Conservation (phyloP, 2,113 vertebrate genomes). For the Halichoerus grypus region DNA sequence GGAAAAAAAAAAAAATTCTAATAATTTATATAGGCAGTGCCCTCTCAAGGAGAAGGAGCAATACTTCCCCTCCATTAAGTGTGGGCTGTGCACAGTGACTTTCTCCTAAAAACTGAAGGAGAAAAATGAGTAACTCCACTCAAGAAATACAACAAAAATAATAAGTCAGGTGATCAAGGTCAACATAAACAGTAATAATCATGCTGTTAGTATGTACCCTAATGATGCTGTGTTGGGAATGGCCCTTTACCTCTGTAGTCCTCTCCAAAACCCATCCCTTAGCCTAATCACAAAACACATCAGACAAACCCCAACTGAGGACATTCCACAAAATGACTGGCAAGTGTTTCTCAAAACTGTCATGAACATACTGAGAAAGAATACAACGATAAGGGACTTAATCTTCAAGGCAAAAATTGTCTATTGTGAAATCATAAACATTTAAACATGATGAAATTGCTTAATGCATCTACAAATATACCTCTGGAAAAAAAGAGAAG, state of each 20-base stretch:
- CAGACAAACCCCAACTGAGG: not conserved
- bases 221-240: not conserved
- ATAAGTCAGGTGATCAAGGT: not conserved
- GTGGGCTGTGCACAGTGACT: not conserved
- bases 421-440: not conserved
- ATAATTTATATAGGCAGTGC: not conserved
- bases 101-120: not conserved
- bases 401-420: not conserved
- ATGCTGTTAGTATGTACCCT: not conserved
- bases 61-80: not conserved
- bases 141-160: not conserved
- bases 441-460: not conserved
- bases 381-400: not conserved
- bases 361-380: not conserved
- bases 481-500: not conserved
- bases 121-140: not conserved
- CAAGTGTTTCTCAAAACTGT: not conserved
- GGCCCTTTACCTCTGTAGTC: not conserved
- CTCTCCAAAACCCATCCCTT: not conserved
- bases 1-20: not conserved
- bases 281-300: not conserved
- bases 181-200: not conserved
- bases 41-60: not conserved
- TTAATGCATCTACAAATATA: not conserved
- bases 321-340: not conserved